These are phyloP conservation scores for Eupithecia inturbata DNA, from an alignment of 2,888 invertebrate species.

Conservation along the genomic window DNA sequence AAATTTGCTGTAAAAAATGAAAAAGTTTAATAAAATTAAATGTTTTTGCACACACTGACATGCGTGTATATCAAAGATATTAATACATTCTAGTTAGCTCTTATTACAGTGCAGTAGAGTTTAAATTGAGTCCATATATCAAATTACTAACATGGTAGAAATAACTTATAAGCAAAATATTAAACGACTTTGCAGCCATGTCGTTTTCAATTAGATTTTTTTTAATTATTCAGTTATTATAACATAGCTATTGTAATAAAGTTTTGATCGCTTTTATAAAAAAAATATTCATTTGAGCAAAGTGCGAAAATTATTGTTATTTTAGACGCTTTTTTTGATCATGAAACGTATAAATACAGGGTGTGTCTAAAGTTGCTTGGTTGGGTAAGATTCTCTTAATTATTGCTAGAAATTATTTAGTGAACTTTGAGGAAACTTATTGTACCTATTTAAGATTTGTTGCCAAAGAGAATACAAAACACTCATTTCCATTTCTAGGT, in stretches of 20 bases:
- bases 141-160: neutral
- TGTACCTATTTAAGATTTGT: neutral
- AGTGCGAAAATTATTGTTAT: neutral
- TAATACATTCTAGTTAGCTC: neutral
- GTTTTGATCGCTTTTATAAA: neutral
- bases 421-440: neutral
- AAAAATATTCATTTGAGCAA: neutral
- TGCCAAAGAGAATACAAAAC: neutral
- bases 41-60: neutral
- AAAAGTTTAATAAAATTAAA: neutral
- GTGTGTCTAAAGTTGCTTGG: neutral
- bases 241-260: neutral
- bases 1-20: neutral
- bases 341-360: neutral
- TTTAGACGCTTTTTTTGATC: neutral
- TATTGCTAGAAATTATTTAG: neutral
- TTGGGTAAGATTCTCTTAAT: neutral
- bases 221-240: neutral
- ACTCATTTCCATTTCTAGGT: neutral
- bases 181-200: slow-evolving; percentile 33
- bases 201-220: slow-evolving; percentile 32
- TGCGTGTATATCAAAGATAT: slow-evolving; percentile 9
- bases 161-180: slow-evolving; percentile 26
- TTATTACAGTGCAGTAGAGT: slow-evolving; percentile 19
- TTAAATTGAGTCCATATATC: slow-evolving; percentile 1